phyloP scores from a whole-genome alignment of 35 echinoderm and acorn worm genomes.

The Lytechinus pictus region DNA sequence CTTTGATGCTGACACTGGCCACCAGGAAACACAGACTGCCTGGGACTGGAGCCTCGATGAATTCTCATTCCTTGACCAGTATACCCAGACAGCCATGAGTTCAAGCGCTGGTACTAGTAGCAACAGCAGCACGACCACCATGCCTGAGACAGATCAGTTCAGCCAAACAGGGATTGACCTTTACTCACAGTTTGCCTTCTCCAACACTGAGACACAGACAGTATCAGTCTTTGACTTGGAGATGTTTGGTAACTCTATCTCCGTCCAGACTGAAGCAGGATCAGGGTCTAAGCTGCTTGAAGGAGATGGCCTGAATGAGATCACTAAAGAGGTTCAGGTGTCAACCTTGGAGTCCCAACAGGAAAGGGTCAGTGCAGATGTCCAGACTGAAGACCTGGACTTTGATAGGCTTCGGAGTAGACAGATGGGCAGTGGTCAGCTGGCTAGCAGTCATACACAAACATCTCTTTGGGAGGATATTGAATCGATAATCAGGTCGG shows the following conservation, averaged over 20 bases:
- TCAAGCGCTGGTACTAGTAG: not conserved
- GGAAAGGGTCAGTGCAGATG: constrained; percentile 17
- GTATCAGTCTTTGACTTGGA: constrained; percentile 42
- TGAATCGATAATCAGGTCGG: constrained; percentile 19
- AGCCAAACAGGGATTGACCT: constrained; percentile 25
- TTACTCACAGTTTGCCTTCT: constrained; percentile 40
- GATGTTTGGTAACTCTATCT: constrained; percentile 48
- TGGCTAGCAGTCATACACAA: constrained; percentile 33
- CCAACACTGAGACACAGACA: constrained; percentile 42
- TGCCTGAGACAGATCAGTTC: constrained; percentile 23
- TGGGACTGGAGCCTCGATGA: constrained; percentile 51
- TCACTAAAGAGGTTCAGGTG: constrained; percentile 1
- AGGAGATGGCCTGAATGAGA: constrained; percentile 16
- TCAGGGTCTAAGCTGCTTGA: not conserved
- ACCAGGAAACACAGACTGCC: constrained; percentile 42
- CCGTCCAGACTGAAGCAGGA: constrained; percentile 25
- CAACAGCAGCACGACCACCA: not conserved
- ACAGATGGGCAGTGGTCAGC: constrained; percentile 19
- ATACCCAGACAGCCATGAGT: constrained; percentile 40
- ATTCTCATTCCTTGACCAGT: constrained; percentile 46
- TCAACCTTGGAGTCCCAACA: constrained; percentile 5
- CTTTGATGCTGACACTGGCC: not conserved
- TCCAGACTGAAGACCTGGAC: constrained; percentile 44
- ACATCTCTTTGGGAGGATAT: constrained; percentile 42
- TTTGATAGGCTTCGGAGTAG: constrained; percentile 25